These are phyloP conservation scores for Sceliomorpha sp. DNA, from an alignment of 2,888 invertebrate species.

Conservation along the genomic window DNA sequence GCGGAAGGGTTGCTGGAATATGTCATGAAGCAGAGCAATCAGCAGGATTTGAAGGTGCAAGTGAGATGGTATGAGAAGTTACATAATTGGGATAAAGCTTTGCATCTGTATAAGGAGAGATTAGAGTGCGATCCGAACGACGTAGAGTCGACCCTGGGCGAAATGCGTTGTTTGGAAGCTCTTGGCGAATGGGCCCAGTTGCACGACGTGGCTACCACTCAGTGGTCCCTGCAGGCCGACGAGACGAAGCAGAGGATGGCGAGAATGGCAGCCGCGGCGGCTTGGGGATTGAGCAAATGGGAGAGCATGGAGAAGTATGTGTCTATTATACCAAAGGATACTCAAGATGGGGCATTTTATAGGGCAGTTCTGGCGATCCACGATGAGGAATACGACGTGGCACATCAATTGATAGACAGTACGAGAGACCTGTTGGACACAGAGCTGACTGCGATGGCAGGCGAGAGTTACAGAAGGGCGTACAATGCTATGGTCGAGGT, in stretches of 20 bases:
- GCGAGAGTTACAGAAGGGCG: slow-evolving; percentile 96
- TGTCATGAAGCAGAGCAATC: slow-evolving; percentile 90
- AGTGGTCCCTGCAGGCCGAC: slow-evolving; percentile 87
- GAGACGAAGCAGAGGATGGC: slow-evolving; percentile 87
- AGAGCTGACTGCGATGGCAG: slow-evolving; percentile 97
- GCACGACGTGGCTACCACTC: slow-evolving; percentile 88
- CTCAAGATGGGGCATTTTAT: slow-evolving; percentile 97
- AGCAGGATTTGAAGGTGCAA: slow-evolving; percentile 83
- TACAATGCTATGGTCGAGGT: slow-evolving; percentile 98
- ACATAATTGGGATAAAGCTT: slow-evolving; percentile 98
- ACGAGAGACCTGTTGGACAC: slow-evolving; percentile 97
- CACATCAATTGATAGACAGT: slow-evolving; percentile 92
- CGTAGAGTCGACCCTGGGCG: slow-evolving; percentile 91
- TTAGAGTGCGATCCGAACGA: slow-evolving; percentile 85
- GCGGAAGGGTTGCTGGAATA: slow-evolving; percentile 95
- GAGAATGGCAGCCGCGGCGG: slow-evolving; percentile 94
- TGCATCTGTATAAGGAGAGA: slow-evolving; percentile 91
- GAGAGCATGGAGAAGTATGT: slow-evolving; percentile 96
- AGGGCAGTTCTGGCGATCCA: slow-evolving; percentile 95
- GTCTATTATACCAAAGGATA: slow-evolving; percentile 92
- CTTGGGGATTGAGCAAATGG: slow-evolving; percentile 98
- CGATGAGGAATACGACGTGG: slow-evolving; percentile 85
- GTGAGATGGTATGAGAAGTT: slow-evolving; percentile 99
- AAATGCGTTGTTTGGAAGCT: slow-evolving; percentile 97
- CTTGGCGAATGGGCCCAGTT: slow-evolving; percentile 97